Percentiles rank a stretch among this genome's conserved stretches.
Conservation (phyloP, 2,888 invertebrate genomes). For the Campoplex nolae region DNA sequence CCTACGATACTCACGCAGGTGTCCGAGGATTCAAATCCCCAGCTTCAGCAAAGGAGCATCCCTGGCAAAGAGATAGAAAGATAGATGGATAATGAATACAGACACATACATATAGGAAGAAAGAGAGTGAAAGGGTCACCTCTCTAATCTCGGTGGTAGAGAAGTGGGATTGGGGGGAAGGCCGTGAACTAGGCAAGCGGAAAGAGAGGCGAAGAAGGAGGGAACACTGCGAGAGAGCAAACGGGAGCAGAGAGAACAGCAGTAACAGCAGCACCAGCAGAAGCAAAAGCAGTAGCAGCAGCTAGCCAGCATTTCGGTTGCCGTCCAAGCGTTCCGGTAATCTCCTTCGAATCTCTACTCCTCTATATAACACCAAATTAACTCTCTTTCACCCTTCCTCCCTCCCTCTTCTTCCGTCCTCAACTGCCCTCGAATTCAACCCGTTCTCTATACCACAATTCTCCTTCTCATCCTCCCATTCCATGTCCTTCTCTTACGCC, state of each 20-base stretch:
- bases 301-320: slow-evolving; percentile 64
- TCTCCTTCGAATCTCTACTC: slow-evolving; percentile 70
- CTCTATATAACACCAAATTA: slow-evolving; percentile 70
- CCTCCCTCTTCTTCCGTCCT: slow-evolving; percentile 34
- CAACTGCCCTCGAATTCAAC: slow-evolving; percentile 47
- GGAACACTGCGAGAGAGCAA: slow-evolving; percentile 24
- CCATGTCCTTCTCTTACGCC: slow-evolving; percentile 28
- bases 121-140: slow-evolving; percentile 52
- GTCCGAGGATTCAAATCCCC: slow-evolving; percentile 17
- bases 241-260: slow-evolving; percentile 44
- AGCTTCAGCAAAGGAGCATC: not conserved
- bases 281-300: slow-evolving; percentile 34
- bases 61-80: not conserved
- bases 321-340: slow-evolving; percentile 69
- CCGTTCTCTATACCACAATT: slow-evolving; percentile 49
- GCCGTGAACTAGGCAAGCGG: slow-evolving; percentile 53
- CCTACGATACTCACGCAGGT: slow-evolving; percentile 17
- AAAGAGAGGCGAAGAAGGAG: slow-evolving; percentile 33
- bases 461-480: slow-evolving; percentile 34
- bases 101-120: not conserved
- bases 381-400: slow-evolving; percentile 67
- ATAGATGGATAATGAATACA: not conserved
- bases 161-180: slow-evolving; percentile 28
- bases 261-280: slow-evolving; percentile 47
- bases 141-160: slow-evolving; percentile 60